Percentiles rank a stretch among this genome's conserved stretches.
These are phyloP conservation scores for Ascaphus truei DNA, from an alignment of 2,113 vertebrate species.

Conservation along the genomic window DNA sequence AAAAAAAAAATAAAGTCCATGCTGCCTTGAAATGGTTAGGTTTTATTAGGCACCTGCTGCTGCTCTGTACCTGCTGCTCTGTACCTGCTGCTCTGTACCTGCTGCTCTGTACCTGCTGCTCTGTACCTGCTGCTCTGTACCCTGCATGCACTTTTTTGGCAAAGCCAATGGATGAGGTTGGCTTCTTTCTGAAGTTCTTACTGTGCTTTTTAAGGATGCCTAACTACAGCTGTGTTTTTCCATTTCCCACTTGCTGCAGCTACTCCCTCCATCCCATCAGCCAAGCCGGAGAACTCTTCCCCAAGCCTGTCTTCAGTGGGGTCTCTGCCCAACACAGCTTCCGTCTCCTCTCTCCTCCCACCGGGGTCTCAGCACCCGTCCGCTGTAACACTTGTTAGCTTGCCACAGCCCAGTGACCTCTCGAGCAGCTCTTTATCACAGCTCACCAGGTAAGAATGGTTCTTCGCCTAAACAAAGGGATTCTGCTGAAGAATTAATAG, in stretches of 20 bases:
- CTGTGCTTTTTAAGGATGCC: no score
- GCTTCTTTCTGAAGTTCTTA: no score
- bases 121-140: not conserved
- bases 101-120: not conserved
- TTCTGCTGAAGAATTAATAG: no score
- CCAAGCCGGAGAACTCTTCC: slow-evolving; percentile 76
- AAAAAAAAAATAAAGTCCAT: no score
- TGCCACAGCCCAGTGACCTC: slow-evolving; percentile 71
- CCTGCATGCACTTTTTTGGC: not conserved
- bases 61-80: not conserved
- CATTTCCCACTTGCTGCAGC: slow-evolving; percentile 67
- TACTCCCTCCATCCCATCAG: slow-evolving; percentile 68
- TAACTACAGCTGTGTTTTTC: no score
- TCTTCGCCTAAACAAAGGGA: no score
- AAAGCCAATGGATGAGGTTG: no score
- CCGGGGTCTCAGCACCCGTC: slow-evolving; percentile 67
- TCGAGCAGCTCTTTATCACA: slow-evolving; percentile 71
- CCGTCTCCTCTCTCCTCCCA: slow-evolving; percentile 69
- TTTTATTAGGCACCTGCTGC: no score
- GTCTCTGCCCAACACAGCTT: slow-evolving; percentile 64
- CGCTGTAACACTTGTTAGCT: slow-evolving; percentile 62
- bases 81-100: not conserved
- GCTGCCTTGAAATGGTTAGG: no score
- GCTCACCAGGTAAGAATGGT: slow-evolving; percentile 77
- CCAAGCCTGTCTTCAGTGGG: slow-evolving; percentile 55